Conservation (phyloP, 2,888 invertebrate species). For the Mesodorylaimus sp. region DNA sequence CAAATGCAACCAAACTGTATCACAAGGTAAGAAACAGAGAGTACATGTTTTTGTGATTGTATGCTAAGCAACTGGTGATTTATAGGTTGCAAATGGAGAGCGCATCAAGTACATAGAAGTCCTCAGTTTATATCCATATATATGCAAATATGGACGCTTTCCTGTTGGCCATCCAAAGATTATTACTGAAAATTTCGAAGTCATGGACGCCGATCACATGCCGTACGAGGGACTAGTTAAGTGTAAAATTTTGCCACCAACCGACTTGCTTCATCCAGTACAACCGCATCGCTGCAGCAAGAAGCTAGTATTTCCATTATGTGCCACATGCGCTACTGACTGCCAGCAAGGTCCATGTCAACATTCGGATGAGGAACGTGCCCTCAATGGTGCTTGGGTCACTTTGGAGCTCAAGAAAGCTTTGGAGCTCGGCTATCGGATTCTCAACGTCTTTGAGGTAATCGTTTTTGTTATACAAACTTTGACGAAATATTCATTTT, state of each 20-base stretch:
- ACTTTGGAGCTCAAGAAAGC: conserved; percentile 20
- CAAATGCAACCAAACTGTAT: too few relatives aligned
- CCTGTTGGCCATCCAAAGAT: conserved; percentile 18
- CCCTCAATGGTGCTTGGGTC: conserved; percentile 19
- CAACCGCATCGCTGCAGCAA: background rate
- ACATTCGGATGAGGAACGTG: conserved; percentile 16
- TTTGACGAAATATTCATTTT: too few relatives aligned
- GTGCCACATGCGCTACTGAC: conserved; percentile 14
- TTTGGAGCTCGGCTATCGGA: conserved; percentile 16
- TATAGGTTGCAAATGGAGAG: too few relatives aligned
- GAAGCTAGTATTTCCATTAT: conserved; percentile 13
- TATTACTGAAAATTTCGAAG: conserved; percentile 16
- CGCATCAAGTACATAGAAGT: conserved; percentile 17
- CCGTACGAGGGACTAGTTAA: background rate
- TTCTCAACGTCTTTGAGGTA: too few relatives aligned
- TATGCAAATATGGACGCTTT: conserved; percentile 16
- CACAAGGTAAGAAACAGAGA: too few relatives aligned
- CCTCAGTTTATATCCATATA: conserved; percentile 16
- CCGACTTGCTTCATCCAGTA: background rate
- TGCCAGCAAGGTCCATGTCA: conserved; percentile 13
- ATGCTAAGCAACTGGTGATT: too few relatives aligned
- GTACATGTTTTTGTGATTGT: too few relatives aligned
- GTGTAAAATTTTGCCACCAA: background rate
- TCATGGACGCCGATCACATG: conserved; percentile 4
- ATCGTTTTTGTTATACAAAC: too few relatives aligned